A percentile compares a stretch with the other conserved stretches of the same genome.
Conservation (phyloP, 2,113 vertebrate genomes). For the Rhinichthys klamathensis region DNA sequence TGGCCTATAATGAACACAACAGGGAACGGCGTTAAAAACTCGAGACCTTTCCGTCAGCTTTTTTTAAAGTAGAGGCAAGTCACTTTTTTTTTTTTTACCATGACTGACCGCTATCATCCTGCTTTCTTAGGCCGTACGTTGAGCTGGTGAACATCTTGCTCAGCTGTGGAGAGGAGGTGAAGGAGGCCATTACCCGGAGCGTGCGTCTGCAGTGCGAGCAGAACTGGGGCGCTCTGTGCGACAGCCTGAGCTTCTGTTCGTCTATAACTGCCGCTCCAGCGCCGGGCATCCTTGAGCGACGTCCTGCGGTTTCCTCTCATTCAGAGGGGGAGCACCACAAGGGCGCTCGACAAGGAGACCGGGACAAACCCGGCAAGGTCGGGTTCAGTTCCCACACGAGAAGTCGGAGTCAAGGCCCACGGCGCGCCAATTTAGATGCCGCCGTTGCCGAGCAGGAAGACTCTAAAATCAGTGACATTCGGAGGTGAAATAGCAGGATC, state of each 20-base stretch:
- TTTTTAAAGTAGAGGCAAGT: no score
- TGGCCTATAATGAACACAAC: background rate
- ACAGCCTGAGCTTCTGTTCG: slow-evolving; percentile 92
- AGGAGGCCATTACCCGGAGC: slow-evolving; percentile 88
- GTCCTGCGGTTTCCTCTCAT: slow-evolving; percentile 66
- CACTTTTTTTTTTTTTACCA: no score
- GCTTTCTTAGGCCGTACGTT: slow-evolving; percentile 85
- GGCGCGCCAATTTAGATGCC: slow-evolving; percentile 79
- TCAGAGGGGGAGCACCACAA: slow-evolving; percentile 74
- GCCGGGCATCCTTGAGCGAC: slow-evolving; percentile 66
- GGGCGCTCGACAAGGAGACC: slow-evolving; percentile 74
- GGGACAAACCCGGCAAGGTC: slow-evolving; percentile 82
- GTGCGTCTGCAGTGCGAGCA: slow-evolving; percentile 93
- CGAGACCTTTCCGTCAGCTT: no score
- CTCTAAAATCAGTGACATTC: slow-evolving; percentile 86
- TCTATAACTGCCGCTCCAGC: slow-evolving; percentile 68
- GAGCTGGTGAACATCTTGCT: slow-evolving; percentile 95
- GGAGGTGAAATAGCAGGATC: slow-evolving; percentile 86
- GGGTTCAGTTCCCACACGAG: slow-evolving; percentile 76
- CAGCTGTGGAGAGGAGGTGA: slow-evolving; percentile 93
- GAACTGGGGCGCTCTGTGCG: slow-evolving; percentile 94
- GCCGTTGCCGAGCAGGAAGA: slow-evolving; percentile 83
- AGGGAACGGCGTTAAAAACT: no score
- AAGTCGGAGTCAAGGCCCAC: slow-evolving; percentile 75
- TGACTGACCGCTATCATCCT: background rate